Conservation (phyloP, 2,113 vertebrate species). For the Tautogolabrus adspersus region DNA sequence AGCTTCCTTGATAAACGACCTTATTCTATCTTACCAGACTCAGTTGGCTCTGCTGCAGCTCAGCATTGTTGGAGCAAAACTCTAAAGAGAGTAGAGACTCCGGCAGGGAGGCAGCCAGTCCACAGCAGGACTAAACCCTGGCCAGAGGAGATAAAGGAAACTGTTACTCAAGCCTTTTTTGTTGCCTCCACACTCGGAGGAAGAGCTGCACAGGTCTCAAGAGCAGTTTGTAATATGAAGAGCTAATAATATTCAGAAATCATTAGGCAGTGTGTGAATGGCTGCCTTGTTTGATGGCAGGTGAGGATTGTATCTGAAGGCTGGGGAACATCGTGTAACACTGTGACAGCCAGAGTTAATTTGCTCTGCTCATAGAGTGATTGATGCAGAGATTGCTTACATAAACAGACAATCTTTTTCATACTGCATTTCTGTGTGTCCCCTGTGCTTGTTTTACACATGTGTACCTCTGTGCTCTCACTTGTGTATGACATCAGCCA, state of each 20-base stretch:
- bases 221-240: slow-evolving; percentile 29
- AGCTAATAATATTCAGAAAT: slow-evolving; percentile 55
- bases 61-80: slow-evolving; percentile 32
- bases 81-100: slow-evolving; percentile 39
- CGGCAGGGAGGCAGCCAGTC: slow-evolving; percentile 37
- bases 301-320: slow-evolving; percentile 52
- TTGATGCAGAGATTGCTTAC: slow-evolving; percentile 69
- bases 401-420: not conserved
- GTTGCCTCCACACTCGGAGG: slow-evolving; percentile 11
- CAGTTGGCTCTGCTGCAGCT: slow-evolving; percentile 17
- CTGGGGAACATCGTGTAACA: slow-evolving; percentile 32
- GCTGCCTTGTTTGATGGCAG: slow-evolving; percentile 68
- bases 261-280: slow-evolving; percentile 58
- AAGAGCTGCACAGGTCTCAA: slow-evolving; percentile 29
- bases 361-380: slow-evolving; percentile 62
- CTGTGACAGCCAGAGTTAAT: slow-evolving; percentile 53
- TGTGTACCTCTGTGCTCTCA: not conserved
- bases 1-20: slow-evolving; percentile 68
- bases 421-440: not conserved
- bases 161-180: not conserved
- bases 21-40: slow-evolving; percentile 52
- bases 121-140: slow-evolving; percentile 48
- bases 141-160: slow-evolving; percentile 41
- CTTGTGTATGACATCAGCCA: not conserved
- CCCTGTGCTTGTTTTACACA: not conserved